phyloP scores from a whole-genome alignment of 2,797 vertebrate genomes.

The Ambastaia sidthimunki region DNA sequence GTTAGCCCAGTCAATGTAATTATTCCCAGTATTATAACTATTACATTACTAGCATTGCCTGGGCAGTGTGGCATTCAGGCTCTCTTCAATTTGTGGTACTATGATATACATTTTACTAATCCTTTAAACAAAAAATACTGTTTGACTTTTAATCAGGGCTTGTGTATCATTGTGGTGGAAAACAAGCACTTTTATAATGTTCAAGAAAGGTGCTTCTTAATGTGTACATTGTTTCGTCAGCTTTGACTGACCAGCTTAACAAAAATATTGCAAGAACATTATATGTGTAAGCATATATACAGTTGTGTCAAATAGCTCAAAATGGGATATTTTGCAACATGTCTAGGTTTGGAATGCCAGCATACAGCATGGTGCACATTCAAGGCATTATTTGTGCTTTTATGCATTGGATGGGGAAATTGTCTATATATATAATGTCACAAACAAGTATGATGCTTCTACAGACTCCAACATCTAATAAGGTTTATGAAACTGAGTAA shows the following conservation, averaged over 20 bases:
- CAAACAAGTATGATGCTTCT: constrained; percentile 50
- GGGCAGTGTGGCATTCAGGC: constrained; percentile 6
- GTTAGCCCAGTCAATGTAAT: constrained; percentile 61
- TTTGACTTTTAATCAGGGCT: background rate
- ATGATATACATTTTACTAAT: background rate
- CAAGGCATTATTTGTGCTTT: constrained; percentile 9
- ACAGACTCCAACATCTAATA: constrained; percentile 67
- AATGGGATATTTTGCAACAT: background rate
- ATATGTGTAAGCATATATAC: background rate
- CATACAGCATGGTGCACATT: constrained; percentile 16
- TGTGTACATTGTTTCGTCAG: constrained; percentile 54
- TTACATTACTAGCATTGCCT: constrained; percentile 44
- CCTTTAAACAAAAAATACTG: background rate
- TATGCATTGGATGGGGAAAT: background rate
- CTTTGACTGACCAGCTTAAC: constrained; percentile 43
- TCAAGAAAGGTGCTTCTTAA: constrained; percentile 52
- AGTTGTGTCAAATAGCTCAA: too few relatives aligned
- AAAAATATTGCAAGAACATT: constrained; percentile 4
- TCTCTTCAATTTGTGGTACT: background rate
- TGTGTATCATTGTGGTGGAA: background rate
- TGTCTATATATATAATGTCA: constrained; percentile 4
- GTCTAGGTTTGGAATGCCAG: background rate
- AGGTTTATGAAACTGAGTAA: constrained; percentile 75
- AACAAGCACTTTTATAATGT: background rate
- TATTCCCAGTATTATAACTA: constrained; percentile 60